Conservation (phyloP, 2,888 invertebrate species). For the Phlogophora meticulosa region DNA sequence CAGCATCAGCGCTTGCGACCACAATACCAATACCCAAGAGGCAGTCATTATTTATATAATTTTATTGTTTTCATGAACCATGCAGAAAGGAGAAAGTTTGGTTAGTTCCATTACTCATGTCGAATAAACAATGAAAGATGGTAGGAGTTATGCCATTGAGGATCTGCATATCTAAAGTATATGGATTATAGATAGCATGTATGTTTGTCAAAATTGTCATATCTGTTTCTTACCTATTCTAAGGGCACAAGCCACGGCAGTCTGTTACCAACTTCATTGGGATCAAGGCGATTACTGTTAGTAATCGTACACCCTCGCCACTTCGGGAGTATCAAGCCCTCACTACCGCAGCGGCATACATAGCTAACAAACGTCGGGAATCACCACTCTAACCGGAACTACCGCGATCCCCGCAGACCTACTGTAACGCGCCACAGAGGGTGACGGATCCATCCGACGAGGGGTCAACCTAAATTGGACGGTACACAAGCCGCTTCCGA, state of each 20-base stretch:
- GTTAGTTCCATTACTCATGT: too few relatives aligned
- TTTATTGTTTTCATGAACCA: too few relatives aligned
- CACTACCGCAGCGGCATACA: conserved; percentile 76
- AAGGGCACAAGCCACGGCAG: conserved; percentile 73
- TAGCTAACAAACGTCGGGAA: conserved; percentile 70
- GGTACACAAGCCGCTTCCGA: conserved; percentile 73
- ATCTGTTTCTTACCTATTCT: conserved; percentile 66
- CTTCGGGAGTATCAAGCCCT: conserved; percentile 77
- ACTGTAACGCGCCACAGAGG: conserved; percentile 63
- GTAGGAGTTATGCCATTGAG: too few relatives aligned
- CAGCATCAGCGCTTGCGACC: too few relatives aligned
- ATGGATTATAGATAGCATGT: background rate
- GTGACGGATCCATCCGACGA: conserved; percentile 73
- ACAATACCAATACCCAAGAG: too few relatives aligned
- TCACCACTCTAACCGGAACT: conserved; percentile 73
- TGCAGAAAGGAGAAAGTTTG: too few relatives aligned
- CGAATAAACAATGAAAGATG: too few relatives aligned
- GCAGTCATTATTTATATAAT: too few relatives aligned
- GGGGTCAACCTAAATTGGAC: conserved; percentile 59
- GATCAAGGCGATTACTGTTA: conserved; percentile 88
- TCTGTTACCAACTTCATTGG: conserved; percentile 87
- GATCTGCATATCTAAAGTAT: too few relatives aligned
- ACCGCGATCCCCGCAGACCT: conserved; percentile 64
- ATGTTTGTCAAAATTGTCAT: conserved; percentile 41
- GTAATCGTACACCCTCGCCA: conserved; percentile 86